Conservation (phyloP, 2,797 vertebrate species). For the Danio tinwini region DNA sequence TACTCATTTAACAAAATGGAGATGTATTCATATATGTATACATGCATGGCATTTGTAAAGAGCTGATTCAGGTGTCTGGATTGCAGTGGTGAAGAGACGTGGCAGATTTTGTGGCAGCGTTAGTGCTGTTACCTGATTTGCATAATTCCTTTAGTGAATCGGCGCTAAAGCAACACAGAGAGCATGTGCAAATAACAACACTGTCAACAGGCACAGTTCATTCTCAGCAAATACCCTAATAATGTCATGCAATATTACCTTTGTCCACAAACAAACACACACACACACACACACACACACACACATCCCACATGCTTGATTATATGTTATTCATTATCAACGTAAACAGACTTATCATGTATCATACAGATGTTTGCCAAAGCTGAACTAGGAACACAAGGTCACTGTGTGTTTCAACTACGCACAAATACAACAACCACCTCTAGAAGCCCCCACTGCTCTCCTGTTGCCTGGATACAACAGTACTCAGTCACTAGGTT, state of each 20-base stretch:
- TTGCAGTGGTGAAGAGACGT: conserved; percentile 10
- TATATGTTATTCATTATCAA: conserved; percentile 29
- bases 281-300: too few species aligned
- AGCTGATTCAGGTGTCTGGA: not conserved
- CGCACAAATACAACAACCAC: conserved; percentile 52
- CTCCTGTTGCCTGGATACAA: conserved; percentile 63
- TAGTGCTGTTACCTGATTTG: conserved; percentile 1
- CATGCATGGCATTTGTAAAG: not conserved
- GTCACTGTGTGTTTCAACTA: conserved; percentile 45
- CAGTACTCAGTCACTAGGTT: conserved; percentile 50
- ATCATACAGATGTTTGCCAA: conserved; percentile 25
- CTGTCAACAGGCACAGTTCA: not conserved
- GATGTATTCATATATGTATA: not conserved
- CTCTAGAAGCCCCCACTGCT: conserved; percentile 45
- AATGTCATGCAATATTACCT: not conserved
- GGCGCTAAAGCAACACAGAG: not conserved
- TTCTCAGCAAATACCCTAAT: not conserved
- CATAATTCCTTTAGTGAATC: conserved; percentile 24
- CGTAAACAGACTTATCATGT: not conserved
- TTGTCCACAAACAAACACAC: not conserved
- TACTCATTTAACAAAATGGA: not conserved
- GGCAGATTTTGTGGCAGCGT: conserved; percentile 10
- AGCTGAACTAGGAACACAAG: conserved; percentile 46
- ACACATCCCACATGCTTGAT: not conserved
- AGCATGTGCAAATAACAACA: conserved; percentile 18